These are phyloP conservation scores for Cuniculus paca DNA, from an alignment of 2,797 vertebrate species.

Conservation along the genomic window DNA sequence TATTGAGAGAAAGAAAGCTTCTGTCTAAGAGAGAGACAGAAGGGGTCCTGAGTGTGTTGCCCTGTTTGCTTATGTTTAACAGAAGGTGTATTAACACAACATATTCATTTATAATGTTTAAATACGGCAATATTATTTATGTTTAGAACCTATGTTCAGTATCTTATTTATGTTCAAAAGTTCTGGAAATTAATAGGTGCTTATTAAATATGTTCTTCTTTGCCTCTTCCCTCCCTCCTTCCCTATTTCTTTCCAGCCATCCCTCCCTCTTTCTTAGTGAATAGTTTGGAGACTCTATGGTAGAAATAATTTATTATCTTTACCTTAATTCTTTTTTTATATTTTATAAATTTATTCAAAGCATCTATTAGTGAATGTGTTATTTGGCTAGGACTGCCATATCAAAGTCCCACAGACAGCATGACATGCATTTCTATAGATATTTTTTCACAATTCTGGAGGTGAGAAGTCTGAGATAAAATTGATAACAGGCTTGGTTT, in stretches of 20 bases:
- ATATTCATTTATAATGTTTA: slow-evolving; percentile 9
- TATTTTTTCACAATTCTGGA: not conserved
- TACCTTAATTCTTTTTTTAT: not conserved
- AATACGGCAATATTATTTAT: not conserved
- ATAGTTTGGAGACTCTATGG: not conserved
- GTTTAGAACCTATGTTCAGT: not conserved
- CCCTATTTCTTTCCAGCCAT: not conserved
- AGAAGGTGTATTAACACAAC: not conserved
- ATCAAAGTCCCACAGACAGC: not conserved
- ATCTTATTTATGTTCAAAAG: not conserved
- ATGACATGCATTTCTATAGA: not conserved
- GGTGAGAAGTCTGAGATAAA: not conserved
- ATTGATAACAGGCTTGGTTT: not conserved
- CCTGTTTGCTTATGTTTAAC: too few relatives aligned
- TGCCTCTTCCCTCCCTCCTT: not conserved
- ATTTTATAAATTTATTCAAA: not conserved
- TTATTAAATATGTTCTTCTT: not conserved
- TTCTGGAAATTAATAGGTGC: not conserved
- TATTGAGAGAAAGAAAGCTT: too few relatives aligned
- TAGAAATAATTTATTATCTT: not conserved
- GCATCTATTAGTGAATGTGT: not conserved
- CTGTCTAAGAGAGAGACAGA: too few relatives aligned
- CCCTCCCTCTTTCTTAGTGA: not conserved
- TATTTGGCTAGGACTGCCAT: not conserved
- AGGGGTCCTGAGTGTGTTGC: too few relatives aligned